Evolutionary conservation across 2,797 vertebrate species (phyloP).

Genomic region (Channa striata): DNA sequence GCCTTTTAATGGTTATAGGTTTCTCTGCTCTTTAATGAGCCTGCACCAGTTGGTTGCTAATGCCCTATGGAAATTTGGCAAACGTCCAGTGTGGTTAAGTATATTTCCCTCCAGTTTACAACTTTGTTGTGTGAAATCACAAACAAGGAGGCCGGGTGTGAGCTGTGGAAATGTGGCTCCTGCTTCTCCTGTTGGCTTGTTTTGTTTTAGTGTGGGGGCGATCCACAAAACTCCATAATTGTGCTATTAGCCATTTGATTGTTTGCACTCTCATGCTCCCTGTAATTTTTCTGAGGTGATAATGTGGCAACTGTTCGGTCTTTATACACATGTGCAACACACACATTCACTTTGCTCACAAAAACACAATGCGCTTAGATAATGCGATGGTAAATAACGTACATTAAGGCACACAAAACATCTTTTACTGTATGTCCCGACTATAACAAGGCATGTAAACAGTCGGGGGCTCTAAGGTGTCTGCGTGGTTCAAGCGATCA

Average conservation of each 20-base stretch:
- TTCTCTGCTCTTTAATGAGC: constrained; percentile 97
- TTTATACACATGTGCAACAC: constrained; percentile 47
- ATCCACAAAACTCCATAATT: constrained; percentile 56
- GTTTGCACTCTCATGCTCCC: constrained; percentile 63
- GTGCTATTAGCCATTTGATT: constrained; percentile 66
- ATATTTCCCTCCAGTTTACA: constrained; percentile 89
- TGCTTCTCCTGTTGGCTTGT: constrained; percentile 66
- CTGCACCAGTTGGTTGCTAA: constrained; percentile 99
- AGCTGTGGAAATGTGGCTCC: constrained; percentile 66
- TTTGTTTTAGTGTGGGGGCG: constrained; percentile 68
- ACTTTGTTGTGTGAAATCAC: constrained; percentile 89
- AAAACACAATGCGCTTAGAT: neutral
- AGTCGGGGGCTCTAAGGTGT: constrained; percentile 34
- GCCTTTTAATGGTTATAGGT: constrained; percentile 99
- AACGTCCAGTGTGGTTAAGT: constrained; percentile 86
- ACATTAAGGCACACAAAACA: constrained; percentile 6
- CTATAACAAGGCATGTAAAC: constrained; percentile 23
- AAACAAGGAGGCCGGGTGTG: constrained; percentile 79
- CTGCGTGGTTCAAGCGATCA: constrained; percentile 47
- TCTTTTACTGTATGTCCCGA: constrained; percentile 3
- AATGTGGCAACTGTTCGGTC: constrained; percentile 67
- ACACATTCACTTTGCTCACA: constrained; percentile 26
- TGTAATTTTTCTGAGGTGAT: constrained; percentile 69
- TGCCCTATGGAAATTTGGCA: constrained; percentile 98
- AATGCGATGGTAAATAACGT: constrained; percentile 6